Evolutionary conservation across 2,888 invertebrate genomes (phyloP), one percentile per base, ranked within the genome.

Genomic region (Orthonevra nobilis): DNA sequence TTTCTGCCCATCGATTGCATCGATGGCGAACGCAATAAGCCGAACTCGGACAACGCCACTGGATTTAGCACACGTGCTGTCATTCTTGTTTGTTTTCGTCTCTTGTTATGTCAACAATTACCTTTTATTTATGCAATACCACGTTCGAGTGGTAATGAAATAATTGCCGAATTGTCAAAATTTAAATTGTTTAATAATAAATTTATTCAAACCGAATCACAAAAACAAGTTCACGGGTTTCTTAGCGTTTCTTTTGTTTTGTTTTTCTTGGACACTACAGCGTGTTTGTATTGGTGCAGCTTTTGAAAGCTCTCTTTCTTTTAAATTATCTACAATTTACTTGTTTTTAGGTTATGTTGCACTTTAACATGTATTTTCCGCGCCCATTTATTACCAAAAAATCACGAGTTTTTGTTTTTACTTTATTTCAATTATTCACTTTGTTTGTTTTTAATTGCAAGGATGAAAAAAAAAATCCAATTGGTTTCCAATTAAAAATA

Each of bases 21-120:
- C 34, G 85, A 84, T 54, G 84, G 82, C 3, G 83, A 83, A 42
- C 84, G 84, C 73, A 88, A 82, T 81, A 86, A 86, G 81, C 86
- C 85, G 73, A 88, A 83, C 66, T 88, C 87, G 23, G 83, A 84
- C 36, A 86, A 79, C 48, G 86, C 84, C 36, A 84, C 83, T 3
- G 87, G 86, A 82, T 87, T 86, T 26, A 87, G 81, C 14, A 88
- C 86, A 75, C 88, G 85, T 81, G 86, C 87, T 83, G 86, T 82
- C 83, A 83, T 83, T 60, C 66, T 82, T 20, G n/a, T n/a, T n/a
- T n/a, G n/a, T n/a, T n/a, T n/a, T n/a, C n/a, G n/a, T n/a, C n/a
- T n/a, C 58, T 30, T 36, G 15, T 54, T 7, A 26, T 60, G 54
- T 32, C 44, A 58, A 63, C 54, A 14, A 42, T 10, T 44, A 36